Evolutionary conservation across 2,797 vertebrate genomes (phyloP).

Genomic region (Staurois parvus): DNA sequence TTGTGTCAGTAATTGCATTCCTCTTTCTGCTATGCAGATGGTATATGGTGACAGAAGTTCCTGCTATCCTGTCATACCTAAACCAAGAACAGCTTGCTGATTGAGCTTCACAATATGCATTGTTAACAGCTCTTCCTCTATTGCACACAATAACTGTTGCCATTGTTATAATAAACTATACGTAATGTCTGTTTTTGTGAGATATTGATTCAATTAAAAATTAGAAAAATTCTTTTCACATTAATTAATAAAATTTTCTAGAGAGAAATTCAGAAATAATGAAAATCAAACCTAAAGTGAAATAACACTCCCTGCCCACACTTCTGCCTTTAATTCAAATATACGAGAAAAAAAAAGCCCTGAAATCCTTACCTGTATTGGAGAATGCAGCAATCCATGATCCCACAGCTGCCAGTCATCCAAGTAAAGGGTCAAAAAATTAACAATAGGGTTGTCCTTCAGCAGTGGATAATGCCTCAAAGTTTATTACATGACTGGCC

Average conservation of each 20-base stretch:
- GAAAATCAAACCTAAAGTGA: not conserved
- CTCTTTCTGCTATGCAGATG: conserved; percentile 27
- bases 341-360: too few species aligned
- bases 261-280: not conserved
- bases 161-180: not conserved
- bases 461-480: too few species aligned
- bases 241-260: not conserved
- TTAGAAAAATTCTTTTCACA: not conserved
- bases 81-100: conserved; percentile 42
- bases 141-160: conserved; percentile 28
- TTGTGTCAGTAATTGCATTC: conserved; percentile 28
- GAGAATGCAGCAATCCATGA: too few species aligned
- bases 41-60: conserved; percentile 8
- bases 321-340: too few species aligned
- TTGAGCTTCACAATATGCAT: conserved; percentile 37
- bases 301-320: too few species aligned
- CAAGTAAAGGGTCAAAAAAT: too few species aligned
- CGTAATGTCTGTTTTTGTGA: not conserved
- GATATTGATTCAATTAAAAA: not conserved
- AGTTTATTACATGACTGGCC: too few species aligned
- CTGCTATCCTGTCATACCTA: conserved; percentile 30
- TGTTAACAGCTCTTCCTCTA: conserved; percentile 18
- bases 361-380: too few species aligned
- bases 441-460: too few species aligned
- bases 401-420: too few species aligned